Evolutionary conservation across 2,113 vertebrate species (phyloP), one percentile per base, ranked within the genome.

Genomic region (Trochalopteron elliotii): DNA sequence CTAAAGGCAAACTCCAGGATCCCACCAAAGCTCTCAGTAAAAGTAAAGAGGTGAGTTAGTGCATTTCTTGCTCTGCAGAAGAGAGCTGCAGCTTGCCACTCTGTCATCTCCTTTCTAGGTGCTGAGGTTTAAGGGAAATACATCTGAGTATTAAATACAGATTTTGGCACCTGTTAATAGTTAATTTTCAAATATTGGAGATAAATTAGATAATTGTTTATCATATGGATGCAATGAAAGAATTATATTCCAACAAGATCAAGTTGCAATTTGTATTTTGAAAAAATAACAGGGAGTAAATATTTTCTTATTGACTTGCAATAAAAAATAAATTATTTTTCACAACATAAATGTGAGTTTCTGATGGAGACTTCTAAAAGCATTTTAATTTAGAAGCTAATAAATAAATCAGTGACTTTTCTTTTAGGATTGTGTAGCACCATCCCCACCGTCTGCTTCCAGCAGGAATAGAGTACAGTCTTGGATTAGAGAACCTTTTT

Each of bases 351-450:
- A 35, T 37, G 5, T 35, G 30, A 18, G 14, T 50, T 69, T 92
- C 17, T 37, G n/a, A 65, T 59, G 12, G 64, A 70, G 39, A 42
- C 37, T 67, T 87, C 39, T 50, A 12, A 68, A 86, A 84, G 12
- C 9, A 37, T 27, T 75, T 68, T 59, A 5, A 57, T 55, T 59
- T 89, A 28, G 33, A 82, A 87, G 30, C 24, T 75, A 67, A 35
- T 74, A 21, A 81, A 49, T 84, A 35, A 81, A 45, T 50, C 15
- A 13, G 13, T 83, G 37, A n/a, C 52, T 89, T 79, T 40, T 91
- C 25, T 92, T 97, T 89, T 78, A 98, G 98, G 96, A 70, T 52
- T 95, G 17, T 70, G 39, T 31, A 44, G 47, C 56, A n/a, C 40
- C 81, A 52, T 96, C 97, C 89, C 55, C 87, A 12, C 6, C 67